Evolutionary conservation across 2,113 vertebrate genomes (phyloP).

Genomic region (Ciconia maguari): DNA sequence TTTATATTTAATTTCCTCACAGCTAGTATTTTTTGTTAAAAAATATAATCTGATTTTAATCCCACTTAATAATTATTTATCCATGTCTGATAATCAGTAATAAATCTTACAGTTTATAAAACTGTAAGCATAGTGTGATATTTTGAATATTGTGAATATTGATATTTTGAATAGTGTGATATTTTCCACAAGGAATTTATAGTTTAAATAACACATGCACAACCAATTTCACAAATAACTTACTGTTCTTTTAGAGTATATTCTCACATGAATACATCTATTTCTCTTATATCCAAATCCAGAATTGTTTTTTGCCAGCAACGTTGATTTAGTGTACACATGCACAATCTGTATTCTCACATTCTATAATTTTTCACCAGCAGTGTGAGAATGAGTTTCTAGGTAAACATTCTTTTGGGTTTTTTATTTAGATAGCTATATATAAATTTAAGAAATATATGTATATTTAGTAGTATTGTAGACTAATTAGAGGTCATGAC

Average conservation of each 20-base stretch:
- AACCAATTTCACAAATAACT: not conserved
- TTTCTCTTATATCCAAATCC: not conserved
- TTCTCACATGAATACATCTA: not conserved
- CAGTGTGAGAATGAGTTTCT: not conserved
- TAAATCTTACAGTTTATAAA: not conserved
- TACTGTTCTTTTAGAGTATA: not conserved
- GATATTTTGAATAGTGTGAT: not conserved
- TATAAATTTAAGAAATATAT: not conserved
- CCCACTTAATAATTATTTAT: not conserved
- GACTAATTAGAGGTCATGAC: not conserved
- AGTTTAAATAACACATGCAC: not conserved
- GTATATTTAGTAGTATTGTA: not conserved
- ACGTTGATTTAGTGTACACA: not conserved
- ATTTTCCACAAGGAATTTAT: not conserved
- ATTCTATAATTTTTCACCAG: not conserved
- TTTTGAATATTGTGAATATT: not conserved
- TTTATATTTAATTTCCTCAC: not conserved
- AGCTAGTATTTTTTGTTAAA: not conserved
- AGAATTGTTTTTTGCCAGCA: not conserved
- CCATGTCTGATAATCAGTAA: accelerated
- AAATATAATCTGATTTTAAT: not conserved
- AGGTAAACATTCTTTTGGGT: not conserved
- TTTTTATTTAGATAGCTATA: not conserved
- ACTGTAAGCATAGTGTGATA: not conserved
- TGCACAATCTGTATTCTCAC: not conserved